Conservation (phyloP, 2,797 vertebrate species). For the Erpetoichthys calabaricus region DNA sequence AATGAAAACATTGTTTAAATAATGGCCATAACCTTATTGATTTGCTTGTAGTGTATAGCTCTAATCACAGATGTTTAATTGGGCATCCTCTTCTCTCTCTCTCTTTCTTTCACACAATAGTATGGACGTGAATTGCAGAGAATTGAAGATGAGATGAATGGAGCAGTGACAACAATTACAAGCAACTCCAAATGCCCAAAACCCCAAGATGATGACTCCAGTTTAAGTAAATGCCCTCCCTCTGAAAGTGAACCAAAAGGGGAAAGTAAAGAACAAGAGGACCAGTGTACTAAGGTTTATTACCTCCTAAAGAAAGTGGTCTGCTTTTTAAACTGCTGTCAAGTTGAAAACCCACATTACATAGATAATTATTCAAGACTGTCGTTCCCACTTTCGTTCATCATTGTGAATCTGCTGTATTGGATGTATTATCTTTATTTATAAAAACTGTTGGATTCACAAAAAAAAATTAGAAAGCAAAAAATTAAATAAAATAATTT, state of each 20-base stretch:
- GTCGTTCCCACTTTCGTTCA: conserved; percentile 73
- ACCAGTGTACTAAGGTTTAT: conserved; percentile 40
- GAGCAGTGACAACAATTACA: conserved; percentile 57
- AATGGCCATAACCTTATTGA: too few relatives aligned
- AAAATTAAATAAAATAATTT: too few relatives aligned
- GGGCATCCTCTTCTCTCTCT: too few relatives aligned
- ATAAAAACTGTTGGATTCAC: conserved; percentile 30
- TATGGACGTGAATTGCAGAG: conserved; percentile 52
- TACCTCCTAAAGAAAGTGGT: conserved; percentile 47
- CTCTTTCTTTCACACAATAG: conserved; percentile 17
- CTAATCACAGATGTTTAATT: too few relatives aligned
- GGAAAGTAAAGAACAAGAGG: conserved; percentile 34
- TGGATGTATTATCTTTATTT: conserved; percentile 87
- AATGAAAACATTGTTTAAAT: too few relatives aligned
- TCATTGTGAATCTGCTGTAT: conserved; percentile 76
- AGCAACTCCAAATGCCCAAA: conserved; percentile 40
- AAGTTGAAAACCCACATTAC: conserved; percentile 77
- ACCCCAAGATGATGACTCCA: conserved; percentile 41
- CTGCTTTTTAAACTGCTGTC: conserved; percentile 60
- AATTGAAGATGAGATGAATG: conserved; percentile 67
- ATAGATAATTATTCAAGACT: conserved; percentile 83
- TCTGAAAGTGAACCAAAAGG: conserved; percentile 38
- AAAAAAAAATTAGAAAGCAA: not conserved
- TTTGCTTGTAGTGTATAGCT: too few relatives aligned
- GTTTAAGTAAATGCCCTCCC: conserved; percentile 35